Base-by-base conservation (phyloP, 53 echinoderm and acorn worm genomes). In the Astropecten irregularis region DNA sequence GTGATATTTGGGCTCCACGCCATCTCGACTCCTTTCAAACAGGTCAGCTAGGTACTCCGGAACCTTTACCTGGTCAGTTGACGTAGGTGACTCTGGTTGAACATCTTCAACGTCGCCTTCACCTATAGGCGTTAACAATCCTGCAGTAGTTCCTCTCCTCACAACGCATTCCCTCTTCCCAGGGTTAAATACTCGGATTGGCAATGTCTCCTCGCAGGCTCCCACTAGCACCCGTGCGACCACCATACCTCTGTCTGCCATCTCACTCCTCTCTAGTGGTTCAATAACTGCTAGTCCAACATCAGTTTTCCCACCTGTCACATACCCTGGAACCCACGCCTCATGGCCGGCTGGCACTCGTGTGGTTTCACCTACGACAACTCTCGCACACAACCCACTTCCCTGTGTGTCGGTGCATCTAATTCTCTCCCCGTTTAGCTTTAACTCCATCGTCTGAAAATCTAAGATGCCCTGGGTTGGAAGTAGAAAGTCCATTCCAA, bases 101-200 rank as follows among this genome's bases (percentile, higher is more conserved):
- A 15, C 15, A 14, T 73, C 51, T 28, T 49, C 33, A 16, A 66
- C 49, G 13, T 82, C 82, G 6, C 36, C 44, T 30, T 62, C 82
- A 9, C 21, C 39, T 16, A 84, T 65, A 1, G 73, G 73, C 14
- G 85, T 73, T 1, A 85, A 14, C 23, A 32, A 49, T 0, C 61
- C 85, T 46, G 74, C 66, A 32, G 48, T 40, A 11, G 76, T 76
- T 29, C 57, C 76, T 49, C 27, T 26, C 10, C 33, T 30, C 15
- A 85, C 33, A 1, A 73, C 40, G 9, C 64, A 48, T 6, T 48
- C 48, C 13, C 62, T 22, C 31, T 46, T 60, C 9, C 85, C 65
- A 31, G 85, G 73, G 74, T 85, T 85, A 36, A 49, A 85, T 3
- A 85, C 32, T 50, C 74, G 39, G 16, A 61, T 31, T 2, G 82